Conservation (phyloP, 1,140 invertebrate species). For the Xylocopa sonorina region DNA sequence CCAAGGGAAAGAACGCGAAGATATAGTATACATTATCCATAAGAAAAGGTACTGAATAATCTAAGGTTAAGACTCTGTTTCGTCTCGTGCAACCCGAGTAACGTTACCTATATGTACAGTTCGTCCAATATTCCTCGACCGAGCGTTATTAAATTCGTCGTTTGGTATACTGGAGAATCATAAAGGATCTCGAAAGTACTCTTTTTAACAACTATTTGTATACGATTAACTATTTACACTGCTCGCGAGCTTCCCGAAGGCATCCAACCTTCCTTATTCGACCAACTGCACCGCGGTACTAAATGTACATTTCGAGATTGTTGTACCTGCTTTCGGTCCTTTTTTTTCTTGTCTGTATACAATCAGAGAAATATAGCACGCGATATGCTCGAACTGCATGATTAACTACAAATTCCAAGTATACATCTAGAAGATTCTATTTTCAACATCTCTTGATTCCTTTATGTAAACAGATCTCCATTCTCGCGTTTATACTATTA, state of each 20-base stretch:
- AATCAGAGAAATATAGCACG: not conserved
- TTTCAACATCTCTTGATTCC: not conserved
- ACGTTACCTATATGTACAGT: constrained; percentile 44
- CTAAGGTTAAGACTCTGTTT: constrained; percentile 35
- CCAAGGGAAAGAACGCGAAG: constrained; percentile 21
- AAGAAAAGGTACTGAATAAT: constrained; percentile 65
- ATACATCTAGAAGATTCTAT: not conserved
- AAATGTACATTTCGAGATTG: constrained; percentile 12
- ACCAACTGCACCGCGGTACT: not conserved
- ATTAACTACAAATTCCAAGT: not conserved
- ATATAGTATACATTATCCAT: constrained; percentile 40
- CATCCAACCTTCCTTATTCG: not conserved
- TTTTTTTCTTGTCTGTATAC: not conserved
- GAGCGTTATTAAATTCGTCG: not conserved
- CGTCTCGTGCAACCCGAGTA: constrained; percentile 35
- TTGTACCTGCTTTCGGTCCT: not conserved
- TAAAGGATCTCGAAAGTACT: constrained; percentile 3
- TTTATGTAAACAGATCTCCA: not conserved
- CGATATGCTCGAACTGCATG: not conserved
- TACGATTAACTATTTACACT: constrained; percentile 38
- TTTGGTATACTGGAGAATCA: not conserved
- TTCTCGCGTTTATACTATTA: not conserved
- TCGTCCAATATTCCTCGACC: not conserved
- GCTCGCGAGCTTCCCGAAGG: not conserved
- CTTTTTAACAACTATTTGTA: not conserved